Evolutionary conservation across 1,140 invertebrate genomes (phyloP).

Genomic region (Solen grandis): DNA sequence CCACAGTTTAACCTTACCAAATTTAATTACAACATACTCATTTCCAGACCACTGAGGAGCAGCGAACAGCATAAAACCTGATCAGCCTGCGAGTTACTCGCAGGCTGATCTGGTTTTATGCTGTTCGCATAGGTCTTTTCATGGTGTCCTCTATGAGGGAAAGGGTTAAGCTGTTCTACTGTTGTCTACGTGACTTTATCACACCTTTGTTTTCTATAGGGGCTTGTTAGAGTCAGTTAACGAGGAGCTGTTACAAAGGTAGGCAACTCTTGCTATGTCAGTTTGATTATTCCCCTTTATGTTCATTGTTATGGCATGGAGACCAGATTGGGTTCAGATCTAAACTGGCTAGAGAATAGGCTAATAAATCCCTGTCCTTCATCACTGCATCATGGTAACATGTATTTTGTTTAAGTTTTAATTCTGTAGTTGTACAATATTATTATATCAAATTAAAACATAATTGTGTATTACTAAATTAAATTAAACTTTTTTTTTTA

Average conservation of each 20-base stretch:
- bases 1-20: too few relatives aligned
- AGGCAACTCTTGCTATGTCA: slow-evolving; percentile 40
- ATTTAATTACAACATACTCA: too few relatives aligned
- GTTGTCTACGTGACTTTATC: too few relatives aligned
- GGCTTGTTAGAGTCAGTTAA: slow-evolving; percentile 80
- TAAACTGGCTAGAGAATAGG: neutral
- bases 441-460: neutral
- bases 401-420: neutral
- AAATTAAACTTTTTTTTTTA: too few relatives aligned
- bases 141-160: too few relatives aligned
- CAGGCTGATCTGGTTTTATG: too few relatives aligned
- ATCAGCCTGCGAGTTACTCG: too few relatives aligned
- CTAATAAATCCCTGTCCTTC: neutral
- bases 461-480: too few relatives aligned
- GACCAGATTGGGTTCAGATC: slow-evolving; percentile 12
- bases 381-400: neutral
- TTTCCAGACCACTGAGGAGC: too few relatives aligned
- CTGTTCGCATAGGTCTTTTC: too few relatives aligned
- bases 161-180: too few relatives aligned
- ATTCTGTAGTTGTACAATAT: neutral
- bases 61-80: too few relatives aligned
- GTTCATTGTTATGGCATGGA: slow-evolving; percentile 2
- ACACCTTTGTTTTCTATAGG: slow-evolving; percentile 70
- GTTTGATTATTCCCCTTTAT: neutral
- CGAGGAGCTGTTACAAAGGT: slow-evolving; percentile 80